A percentile compares a stretch with the other conserved stretches of the same genome.
phyloP scores from a whole-genome alignment of 53 echinoderm and acorn worm genomes.

The Temnopleurus reevesii region DNA sequence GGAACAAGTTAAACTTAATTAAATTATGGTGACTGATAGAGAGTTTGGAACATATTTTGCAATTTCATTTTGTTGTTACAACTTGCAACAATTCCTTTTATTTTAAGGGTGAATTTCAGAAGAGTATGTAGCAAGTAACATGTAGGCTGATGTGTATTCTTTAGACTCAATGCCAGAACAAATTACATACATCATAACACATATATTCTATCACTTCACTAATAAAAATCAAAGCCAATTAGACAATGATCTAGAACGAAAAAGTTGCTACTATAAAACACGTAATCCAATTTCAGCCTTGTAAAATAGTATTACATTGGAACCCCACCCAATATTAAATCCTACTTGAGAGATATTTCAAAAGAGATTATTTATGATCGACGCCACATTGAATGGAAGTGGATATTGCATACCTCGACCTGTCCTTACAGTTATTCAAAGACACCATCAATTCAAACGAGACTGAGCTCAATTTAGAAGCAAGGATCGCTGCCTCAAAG shows the following conservation, averaged over 20 bases:
- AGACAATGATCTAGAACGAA: background rate
- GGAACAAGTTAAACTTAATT: no score
- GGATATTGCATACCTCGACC: background rate
- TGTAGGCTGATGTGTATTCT: no score
- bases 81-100: no score
- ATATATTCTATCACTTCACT: background rate
- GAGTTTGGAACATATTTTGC: no score
- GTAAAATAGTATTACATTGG: background rate
- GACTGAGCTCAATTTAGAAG: background rate
- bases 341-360: background rate
- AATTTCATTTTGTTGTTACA: no score
- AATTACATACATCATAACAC: no score
- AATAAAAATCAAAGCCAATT: background rate
- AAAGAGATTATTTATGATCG: background rate
- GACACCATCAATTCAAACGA: conserved; percentile 3
- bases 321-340: background rate
- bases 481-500: background rate
- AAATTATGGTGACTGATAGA: no score
- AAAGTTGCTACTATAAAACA: background rate
- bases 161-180: background rate
- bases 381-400: background rate
- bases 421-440: conserved; percentile 21
- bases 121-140: no score
- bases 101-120: no score
- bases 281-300: no score